Conservation (phyloP, 30 jellyfish, hydroid and myxozoan genomes). For the Cassiopea andromeda region DNA sequence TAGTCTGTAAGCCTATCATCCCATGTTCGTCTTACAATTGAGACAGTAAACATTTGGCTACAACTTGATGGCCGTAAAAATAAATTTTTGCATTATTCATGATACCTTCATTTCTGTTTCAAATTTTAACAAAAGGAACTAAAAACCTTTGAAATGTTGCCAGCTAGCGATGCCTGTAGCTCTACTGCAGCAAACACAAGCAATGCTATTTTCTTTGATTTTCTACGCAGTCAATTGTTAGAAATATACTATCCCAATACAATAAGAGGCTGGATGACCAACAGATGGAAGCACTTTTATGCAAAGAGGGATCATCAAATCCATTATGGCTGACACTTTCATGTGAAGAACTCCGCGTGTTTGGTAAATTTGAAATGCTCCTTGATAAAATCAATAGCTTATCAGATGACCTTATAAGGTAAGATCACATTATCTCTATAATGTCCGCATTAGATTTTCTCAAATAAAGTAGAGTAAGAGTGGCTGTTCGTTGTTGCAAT, state of each 20-base stretch:
- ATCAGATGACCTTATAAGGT: constrained; percentile 93
- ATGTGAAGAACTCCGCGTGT: constrained; percentile 89
- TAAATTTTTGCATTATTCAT: too few species aligned
- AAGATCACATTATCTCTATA: neutral
- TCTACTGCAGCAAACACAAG: neutral
- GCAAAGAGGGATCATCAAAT: constrained; percentile 84
- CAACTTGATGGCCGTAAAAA: too few species aligned
- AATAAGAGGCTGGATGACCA: constrained; percentile 83
- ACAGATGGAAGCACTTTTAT: constrained; percentile 78
- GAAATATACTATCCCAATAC: constrained; percentile 68
- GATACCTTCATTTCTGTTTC: too few species aligned
- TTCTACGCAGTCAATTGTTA: constrained; percentile 73
- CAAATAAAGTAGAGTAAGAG: too few species aligned
- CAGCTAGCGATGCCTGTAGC: too few species aligned
- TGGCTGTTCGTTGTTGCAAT: too few species aligned
- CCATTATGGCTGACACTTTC: constrained; percentile 94
- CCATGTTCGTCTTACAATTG: too few species aligned
- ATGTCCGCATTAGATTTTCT: neutral
- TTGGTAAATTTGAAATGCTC: constrained; percentile 83
- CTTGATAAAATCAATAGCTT: constrained; percentile 69
- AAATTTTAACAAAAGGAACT: too few species aligned
- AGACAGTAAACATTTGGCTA: too few species aligned
- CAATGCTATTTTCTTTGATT: neutral
- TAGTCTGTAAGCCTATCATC: too few species aligned
- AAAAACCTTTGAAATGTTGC: too few species aligned